Conservation (phyloP, 2,888 invertebrate species). For the Sepiola atlantica region DNA sequence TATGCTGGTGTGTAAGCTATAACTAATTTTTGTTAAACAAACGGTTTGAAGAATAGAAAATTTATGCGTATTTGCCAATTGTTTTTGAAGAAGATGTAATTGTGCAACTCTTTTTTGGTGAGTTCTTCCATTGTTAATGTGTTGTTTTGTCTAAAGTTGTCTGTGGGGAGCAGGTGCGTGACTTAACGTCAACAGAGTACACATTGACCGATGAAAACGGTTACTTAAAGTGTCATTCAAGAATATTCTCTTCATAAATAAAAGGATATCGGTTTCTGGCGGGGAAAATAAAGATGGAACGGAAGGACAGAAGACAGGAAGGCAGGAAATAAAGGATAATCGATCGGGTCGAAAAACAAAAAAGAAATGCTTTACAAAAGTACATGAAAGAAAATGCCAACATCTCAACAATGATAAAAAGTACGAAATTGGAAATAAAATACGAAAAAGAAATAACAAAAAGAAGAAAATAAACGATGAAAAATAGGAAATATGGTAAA, state of each 20-base stretch:
- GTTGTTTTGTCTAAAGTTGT: not conserved
- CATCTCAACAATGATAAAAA: too few species aligned
- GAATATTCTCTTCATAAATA: not conserved
- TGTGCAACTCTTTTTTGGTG: too few species aligned
- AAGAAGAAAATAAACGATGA: not conserved
- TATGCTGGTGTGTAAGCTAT: not conserved
- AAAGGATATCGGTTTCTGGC: not conserved
- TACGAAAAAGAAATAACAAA: too few species aligned
- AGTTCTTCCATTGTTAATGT: too few species aligned
- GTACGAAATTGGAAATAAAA: too few species aligned
- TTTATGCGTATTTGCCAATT: too few species aligned
- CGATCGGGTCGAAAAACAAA: not conserved
- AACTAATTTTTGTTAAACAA: not conserved
- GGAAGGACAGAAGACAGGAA: not conserved
- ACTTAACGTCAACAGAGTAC: not conserved
- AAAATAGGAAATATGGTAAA: not conserved
- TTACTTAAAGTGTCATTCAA: not conserved
- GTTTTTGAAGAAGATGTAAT: too few species aligned
- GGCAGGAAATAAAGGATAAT: not conserved
- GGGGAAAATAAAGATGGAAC: not conserved
- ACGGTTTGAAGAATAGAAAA: too few species aligned
- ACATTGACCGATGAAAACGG: not conserved
- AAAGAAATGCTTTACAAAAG: not conserved
- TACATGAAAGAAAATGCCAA: not conserved
- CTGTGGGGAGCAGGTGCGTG: not conserved